A percentile compares a stretch with the other conserved stretches of the same genome.
These are phyloP conservation scores for Drymonia ruficornis DNA, from an alignment of 2,888 invertebrate species.

Conservation along the genomic window DNA sequence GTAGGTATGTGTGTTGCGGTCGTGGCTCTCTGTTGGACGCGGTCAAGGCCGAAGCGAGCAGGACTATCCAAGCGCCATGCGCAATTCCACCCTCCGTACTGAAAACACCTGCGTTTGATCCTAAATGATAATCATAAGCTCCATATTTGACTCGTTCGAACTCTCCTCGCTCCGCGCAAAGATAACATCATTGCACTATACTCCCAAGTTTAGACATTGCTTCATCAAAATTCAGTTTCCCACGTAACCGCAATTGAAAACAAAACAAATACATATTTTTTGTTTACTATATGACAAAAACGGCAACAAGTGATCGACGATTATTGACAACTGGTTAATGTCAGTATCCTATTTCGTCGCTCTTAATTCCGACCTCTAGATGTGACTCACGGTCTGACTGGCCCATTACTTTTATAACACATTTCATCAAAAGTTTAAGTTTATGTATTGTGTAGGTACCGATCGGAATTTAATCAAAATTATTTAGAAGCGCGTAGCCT, in stretches of 20 bases:
- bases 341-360: slow-evolving; percentile 5
- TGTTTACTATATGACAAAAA: slow-evolving; percentile 5
- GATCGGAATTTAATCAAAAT: slow-evolving; percentile 29
- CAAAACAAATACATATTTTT: slow-evolving; percentile 4
- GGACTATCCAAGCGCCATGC: slow-evolving; percentile 45
- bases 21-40: slow-evolving; percentile 51
- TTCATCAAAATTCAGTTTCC: slow-evolving; percentile 7
- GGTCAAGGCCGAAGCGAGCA: slow-evolving; percentile 68
- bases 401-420: slow-evolving; percentile 5
- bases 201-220: not conserved
- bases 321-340: slow-evolving; percentile 6
- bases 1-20: slow-evolving; percentile 54
- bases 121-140: not conserved
- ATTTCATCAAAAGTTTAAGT: slow-evolving; percentile 14
- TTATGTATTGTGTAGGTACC: slow-evolving; percentile 16
- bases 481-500: slow-evolving; percentile 21
- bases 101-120: slow-evolving; percentile 7
- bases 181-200: not conserved
- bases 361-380: slow-evolving; percentile 6
- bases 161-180: not conserved
- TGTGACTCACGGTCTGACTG: not conserved
- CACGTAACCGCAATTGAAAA: slow-evolving; percentile 4
- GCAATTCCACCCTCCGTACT: slow-evolving; percentile 25
- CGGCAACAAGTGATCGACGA: slow-evolving; percentile 3
- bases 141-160: not conserved